Conservation (phyloP, 2,113 vertebrate genomes). For the Nerophis ophidion region DNA sequence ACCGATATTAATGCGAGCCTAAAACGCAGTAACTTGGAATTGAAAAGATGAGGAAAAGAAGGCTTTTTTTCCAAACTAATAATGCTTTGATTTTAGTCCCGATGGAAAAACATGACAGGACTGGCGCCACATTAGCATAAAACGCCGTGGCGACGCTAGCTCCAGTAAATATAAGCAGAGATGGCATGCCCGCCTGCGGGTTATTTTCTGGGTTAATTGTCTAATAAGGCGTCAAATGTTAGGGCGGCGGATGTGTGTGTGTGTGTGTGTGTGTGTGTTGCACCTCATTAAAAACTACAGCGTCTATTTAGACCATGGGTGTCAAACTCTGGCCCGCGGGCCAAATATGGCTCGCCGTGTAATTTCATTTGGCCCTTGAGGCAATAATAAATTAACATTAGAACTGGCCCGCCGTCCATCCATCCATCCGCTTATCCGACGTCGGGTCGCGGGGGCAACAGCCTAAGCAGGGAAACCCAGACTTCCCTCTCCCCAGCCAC, state of each 20-base stretch:
- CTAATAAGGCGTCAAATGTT: conserved; percentile 26
- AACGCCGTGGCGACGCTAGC: not conserved
- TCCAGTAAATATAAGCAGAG: conserved; percentile 25
- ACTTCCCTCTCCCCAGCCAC: no score
- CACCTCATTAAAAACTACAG: not conserved
- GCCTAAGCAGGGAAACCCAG: no score
- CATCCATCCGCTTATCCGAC: no score
- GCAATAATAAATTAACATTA: no score
- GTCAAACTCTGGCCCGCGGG: no score
- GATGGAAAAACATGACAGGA: not conserved
- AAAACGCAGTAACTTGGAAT: not conserved
- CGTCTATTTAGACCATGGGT: no score
- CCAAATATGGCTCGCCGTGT: no score
- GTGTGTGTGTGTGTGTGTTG: not conserved
- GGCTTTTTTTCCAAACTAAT: not conserved
- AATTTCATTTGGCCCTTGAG: no score
- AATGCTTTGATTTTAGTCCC: not conserved
- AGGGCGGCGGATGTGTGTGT: conserved; percentile 17
- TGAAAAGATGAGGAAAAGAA: no score
- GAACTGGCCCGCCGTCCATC: no score
- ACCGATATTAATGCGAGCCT: not conserved
- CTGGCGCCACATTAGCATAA: not conserved
- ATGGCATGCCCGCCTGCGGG: conserved; percentile 34
- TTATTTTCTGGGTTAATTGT: conserved; percentile 47
- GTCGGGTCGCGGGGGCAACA: no score